phyloP scores from a whole-genome alignment of 1,140 invertebrate species.

The Anoplophora glabripennis region DNA sequence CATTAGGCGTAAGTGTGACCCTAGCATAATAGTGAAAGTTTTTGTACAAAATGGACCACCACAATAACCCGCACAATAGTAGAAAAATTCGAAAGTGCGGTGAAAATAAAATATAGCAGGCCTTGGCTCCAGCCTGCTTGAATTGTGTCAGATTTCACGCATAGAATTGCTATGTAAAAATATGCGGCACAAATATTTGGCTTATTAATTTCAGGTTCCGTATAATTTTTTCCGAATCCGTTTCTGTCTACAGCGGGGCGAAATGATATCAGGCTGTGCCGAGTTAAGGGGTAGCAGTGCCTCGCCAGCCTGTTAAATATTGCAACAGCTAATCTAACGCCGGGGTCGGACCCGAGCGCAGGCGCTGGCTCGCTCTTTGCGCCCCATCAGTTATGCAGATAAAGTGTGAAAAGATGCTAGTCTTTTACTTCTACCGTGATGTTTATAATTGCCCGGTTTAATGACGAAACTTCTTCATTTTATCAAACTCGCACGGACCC shows the following conservation, averaged over 20 bases:
- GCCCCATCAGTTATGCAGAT: slow-evolving; percentile 33
- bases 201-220: slow-evolving; percentile 3
- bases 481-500: too few relatives aligned
- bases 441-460: slow-evolving; percentile 6
- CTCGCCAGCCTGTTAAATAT: slow-evolving; percentile 30
- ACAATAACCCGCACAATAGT: too few relatives aligned
- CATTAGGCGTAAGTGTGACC: too few relatives aligned
- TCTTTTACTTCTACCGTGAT: slow-evolving; percentile 10
- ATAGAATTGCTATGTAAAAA: too few relatives aligned
- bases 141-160: too few relatives aligned
- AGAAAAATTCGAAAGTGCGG: too few relatives aligned
- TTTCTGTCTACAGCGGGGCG: slow-evolving; percentile 18
- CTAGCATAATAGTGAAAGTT: too few relatives aligned
- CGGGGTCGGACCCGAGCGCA: slow-evolving; percentile 21
- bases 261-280: slow-evolving; percentile 21
- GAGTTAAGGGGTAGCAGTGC: slow-evolving; percentile 17
- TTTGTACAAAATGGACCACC: too few relatives aligned
- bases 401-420: slow-evolving; percentile 26
- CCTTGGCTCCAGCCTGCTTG: too few relatives aligned
- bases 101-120: too few relatives aligned
- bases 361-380: slow-evolving; percentile 19
- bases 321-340: slow-evolving; percentile 34
- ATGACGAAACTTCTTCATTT: slow-evolving; percentile 12
- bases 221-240: slow-evolving; percentile 11
- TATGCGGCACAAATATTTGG: neutral